Conservation (phyloP, 2,113 vertebrate genomes). For the Pavo muticus region DNA sequence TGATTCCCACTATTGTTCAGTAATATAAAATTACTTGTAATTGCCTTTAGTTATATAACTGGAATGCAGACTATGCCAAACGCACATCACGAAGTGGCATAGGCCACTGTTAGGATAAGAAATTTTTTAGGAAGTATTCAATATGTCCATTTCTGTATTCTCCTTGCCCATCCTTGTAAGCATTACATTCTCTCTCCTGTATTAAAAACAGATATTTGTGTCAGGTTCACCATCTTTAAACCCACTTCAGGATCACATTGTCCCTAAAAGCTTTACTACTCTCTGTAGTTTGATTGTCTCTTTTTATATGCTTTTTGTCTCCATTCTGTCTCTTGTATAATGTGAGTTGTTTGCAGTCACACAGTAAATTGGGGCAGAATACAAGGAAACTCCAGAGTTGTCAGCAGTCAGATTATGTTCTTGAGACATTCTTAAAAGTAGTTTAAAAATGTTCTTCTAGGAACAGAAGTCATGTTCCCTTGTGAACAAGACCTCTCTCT, state of each 20-base stretch:
- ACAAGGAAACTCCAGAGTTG: neutral
- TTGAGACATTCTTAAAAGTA: neutral
- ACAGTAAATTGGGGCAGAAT: neutral
- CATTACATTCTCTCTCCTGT: neutral
- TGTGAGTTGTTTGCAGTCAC: slow-evolving; percentile 13
- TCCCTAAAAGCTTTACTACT: neutral
- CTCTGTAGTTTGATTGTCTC: neutral
- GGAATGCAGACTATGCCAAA: neutral
- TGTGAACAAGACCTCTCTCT: neutral
- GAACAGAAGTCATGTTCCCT: neutral
- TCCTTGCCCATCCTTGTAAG: neutral
- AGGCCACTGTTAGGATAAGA: neutral
- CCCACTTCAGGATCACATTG: neutral
- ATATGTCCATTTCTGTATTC: neutral
- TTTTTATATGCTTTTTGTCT: neutral
- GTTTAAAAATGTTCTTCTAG: neutral
- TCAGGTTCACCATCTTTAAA: neutral
- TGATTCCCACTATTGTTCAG: neutral
- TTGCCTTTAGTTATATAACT: neutral
- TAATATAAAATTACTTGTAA: neutral
- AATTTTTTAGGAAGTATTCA: neutral
- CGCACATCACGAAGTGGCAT: neutral
- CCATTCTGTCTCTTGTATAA: neutral
- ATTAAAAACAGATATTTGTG: neutral
- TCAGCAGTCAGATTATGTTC: neutral